These are phyloP conservation scores for Neomonachus schauinslandi DNA, from an alignment of 2,113 vertebrate genomes.

Conservation along the genomic window DNA sequence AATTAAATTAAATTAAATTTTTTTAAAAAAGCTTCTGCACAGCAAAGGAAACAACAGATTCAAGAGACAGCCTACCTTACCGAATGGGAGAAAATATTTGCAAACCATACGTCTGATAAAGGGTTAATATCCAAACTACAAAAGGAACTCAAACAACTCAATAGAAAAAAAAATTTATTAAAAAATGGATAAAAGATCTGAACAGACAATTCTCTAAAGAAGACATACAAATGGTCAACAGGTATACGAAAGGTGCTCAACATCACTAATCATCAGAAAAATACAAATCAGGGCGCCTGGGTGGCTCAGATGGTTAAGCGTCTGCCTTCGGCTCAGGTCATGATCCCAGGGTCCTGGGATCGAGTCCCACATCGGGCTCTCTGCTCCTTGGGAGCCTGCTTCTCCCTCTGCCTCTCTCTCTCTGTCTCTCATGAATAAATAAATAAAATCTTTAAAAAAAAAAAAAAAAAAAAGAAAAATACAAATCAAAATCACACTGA, in stretches of 20 bases:
- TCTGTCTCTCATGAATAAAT: too few relatives aligned
- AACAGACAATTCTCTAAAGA: background rate
- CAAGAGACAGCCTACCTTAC: background rate
- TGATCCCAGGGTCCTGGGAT: too few relatives aligned
- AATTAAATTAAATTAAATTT: too few relatives aligned
- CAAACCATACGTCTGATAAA: background rate
- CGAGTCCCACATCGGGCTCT: too few relatives aligned
- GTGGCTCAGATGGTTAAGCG: too few relatives aligned
- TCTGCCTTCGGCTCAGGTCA: too few relatives aligned
- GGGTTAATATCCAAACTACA: background rate
- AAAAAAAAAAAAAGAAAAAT: too few relatives aligned
- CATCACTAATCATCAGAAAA: background rate
- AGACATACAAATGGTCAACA: background rate
- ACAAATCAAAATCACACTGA: background rate
- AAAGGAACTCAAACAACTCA: background rate
- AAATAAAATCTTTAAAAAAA: too few relatives aligned
- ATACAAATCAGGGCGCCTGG: background rate
- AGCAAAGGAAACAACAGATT: background rate
- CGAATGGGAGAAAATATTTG: background rate
- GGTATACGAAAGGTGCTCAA: background rate
- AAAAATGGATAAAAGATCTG: background rate
- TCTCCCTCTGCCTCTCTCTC: too few relatives aligned
- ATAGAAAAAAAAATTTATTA: background rate
- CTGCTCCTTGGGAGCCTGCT: too few relatives aligned
- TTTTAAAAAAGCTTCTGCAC: background rate